Percentiles rank a stretch among this genome's conserved stretches.
phyloP scores from a whole-genome alignment of 2,797 vertebrate species.

The Sylvilagus floridanus region DNA sequence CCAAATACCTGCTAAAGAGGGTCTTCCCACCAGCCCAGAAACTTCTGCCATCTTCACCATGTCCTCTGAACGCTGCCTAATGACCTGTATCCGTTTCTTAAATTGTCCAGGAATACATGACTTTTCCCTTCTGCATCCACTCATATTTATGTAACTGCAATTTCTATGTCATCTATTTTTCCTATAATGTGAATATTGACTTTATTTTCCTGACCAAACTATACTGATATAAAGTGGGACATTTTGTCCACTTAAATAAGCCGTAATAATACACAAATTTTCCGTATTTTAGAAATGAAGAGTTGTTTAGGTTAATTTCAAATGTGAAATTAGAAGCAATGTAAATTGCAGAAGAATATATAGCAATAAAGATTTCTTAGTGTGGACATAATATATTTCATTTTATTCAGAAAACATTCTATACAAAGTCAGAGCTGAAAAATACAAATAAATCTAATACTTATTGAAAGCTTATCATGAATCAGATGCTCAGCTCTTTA shows the following conservation, averaged over 20 bases:
- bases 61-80: slow-evolving; percentile 90
- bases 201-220: background rate
- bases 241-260: background rate
- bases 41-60: slow-evolving; percentile 93
- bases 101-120: background rate
- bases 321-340: slow-evolving; percentile 7
- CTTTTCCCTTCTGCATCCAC: background rate
- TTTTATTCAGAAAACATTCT: background rate
- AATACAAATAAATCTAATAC: background rate
- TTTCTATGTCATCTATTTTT: background rate
- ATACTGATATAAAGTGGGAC: background rate
- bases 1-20: slow-evolving; percentile 85
- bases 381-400: background rate
- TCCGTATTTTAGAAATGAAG: background rate
- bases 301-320: background rate
- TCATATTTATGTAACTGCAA: background rate
- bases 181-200: background rate
- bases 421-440: background rate
- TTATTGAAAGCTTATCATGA: background rate
- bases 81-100: background rate
- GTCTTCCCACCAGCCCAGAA: slow-evolving; percentile 82
- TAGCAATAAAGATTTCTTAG: background rate
- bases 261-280: background rate
- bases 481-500: background rate
- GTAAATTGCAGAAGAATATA: background rate